Base-by-base conservation (phyloP, 2,888 invertebrate species). In the Podotricha telesiphe region DNA sequence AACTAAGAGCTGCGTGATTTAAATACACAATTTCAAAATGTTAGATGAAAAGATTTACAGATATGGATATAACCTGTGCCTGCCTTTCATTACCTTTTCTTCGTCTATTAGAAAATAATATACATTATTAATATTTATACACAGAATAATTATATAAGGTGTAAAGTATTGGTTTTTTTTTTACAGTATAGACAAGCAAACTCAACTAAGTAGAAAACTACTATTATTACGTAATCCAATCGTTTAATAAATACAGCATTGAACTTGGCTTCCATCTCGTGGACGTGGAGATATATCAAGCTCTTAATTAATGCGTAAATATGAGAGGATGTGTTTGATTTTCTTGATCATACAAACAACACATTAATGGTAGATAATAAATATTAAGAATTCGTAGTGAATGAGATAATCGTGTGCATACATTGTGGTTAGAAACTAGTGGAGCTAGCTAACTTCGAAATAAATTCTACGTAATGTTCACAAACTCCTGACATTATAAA, bases 281-380 rank as follows among this genome's bases (percentile, higher is more conserved):
- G 40, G 65, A 65, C 68, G 56, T 63, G 51, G 45, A 62, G 50
- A 65, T 62, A 63, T 40, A 67, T 61, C 69, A 67, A n/a, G 42
- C 58, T 58, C 62, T 64, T 71, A 71, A 71, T 71, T 66, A 71
- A 69, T 69, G 66, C 53, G 66, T 64, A 69, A 69, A 71, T 69
- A 66, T 68, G 59, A 63, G 63, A 53, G 47, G 40, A 63, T 42
- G 47, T 69, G 42, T 69, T 53, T 63, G 71, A 69, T 69, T 71
- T 66, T 68, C 69, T 62, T 37, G 45, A 59, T 61, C 34, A 62
- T 62, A 61, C 45, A 67, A 61, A 67, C 53, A 67, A 56, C 47
- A 61, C 17, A 45, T 61, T 47, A 59, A 66, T 50, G 28, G 59
- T 55, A 53, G 45, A 62, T 45, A 53, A 62, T 67, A 53, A 67